Conservation (phyloP, 2,113 vertebrate genomes). For the Tachycineta bicolor region DNA sequence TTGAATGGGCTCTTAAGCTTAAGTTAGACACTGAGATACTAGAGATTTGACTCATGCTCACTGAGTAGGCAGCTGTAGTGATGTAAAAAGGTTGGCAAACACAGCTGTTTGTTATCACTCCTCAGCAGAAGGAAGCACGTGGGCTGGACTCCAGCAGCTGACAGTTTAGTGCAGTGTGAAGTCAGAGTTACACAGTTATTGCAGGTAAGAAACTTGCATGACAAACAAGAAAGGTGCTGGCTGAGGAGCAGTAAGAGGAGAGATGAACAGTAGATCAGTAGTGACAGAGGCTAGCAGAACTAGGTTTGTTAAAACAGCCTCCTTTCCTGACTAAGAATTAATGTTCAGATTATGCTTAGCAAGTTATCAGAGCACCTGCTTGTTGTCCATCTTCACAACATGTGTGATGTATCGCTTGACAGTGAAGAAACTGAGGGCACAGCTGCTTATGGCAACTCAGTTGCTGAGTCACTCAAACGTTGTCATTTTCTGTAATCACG, state of each 20-base stretch:
- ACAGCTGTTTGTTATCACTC: not conserved
- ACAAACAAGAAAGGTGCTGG: not conserved
- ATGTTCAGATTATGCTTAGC: not conserved
- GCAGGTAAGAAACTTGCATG: not conserved
- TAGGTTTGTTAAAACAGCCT: not conserved
- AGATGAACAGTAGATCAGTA: not conserved
- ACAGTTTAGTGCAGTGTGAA: not conserved
- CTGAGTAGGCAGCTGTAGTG: not conserved
- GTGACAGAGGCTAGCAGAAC: not conserved
- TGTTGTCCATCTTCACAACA: not conserved
- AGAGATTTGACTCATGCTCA: not conserved
- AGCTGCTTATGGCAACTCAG: not conserved
- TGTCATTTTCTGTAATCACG: not conserved
- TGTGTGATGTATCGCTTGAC: not conserved
- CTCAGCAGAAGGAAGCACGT: not conserved
- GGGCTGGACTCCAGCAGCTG: not conserved
- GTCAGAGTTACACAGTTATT: not conserved
- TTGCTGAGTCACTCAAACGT: not conserved
- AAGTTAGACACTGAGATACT: not conserved
- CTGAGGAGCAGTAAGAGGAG: not conserved
- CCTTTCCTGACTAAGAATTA: not conserved
- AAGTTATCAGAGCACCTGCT: not conserved
- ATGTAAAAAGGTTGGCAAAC: not conserved
- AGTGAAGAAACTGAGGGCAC: not conserved
- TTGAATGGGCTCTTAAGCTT: not conserved